A percentile compares a stretch with the other conserved stretches of the same genome.
phyloP scores from a whole-genome alignment of 2,113 vertebrate genomes.

The Poeciliopsis turrubarensis region DNA sequence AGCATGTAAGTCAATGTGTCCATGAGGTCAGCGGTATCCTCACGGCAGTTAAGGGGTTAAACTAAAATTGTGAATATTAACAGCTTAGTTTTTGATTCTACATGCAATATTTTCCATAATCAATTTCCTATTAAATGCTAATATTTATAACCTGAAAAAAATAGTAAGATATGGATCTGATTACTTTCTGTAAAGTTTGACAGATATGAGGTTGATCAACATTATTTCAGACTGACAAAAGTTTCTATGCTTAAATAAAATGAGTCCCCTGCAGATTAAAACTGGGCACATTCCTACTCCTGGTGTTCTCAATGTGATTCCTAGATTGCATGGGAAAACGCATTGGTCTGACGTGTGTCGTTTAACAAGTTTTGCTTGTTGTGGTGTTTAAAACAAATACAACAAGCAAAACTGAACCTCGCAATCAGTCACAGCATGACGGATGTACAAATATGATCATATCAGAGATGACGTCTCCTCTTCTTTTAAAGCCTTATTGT shows the following conservation, averaged over 20 bases:
- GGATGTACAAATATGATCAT: background rate
- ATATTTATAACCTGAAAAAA: background rate
- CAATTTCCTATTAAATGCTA: background rate
- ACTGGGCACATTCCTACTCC: too few species aligned
- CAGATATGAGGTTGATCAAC: background rate
- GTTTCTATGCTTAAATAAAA: background rate
- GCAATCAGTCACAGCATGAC: background rate
- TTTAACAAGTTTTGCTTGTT: too few species aligned
- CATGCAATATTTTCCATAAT: background rate
- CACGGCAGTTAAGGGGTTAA: background rate
- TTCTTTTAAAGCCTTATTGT: constrained; percentile 16
- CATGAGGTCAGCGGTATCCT: too few species aligned
- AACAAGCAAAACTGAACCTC: too few species aligned
- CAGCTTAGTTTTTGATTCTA: background rate
- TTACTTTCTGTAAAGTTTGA: background rate
- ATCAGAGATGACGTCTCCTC: constrained; percentile 13
- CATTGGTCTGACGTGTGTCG: too few species aligned
- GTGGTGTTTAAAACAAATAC: too few species aligned
- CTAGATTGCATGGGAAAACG: too few species aligned
- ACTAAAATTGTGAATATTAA: background rate
- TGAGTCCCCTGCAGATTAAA: background rate
- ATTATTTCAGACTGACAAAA: background rate
- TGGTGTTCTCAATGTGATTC: too few species aligned
- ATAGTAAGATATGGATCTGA: background rate
- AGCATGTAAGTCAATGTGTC: too few species aligned